A percentile compares a stretch with the other conserved stretches of the same genome.
These are phyloP conservation scores for Homalodisca vitripennis DNA, from an alignment of 1,140 invertebrate genomes.

Conservation along the genomic window DNA sequence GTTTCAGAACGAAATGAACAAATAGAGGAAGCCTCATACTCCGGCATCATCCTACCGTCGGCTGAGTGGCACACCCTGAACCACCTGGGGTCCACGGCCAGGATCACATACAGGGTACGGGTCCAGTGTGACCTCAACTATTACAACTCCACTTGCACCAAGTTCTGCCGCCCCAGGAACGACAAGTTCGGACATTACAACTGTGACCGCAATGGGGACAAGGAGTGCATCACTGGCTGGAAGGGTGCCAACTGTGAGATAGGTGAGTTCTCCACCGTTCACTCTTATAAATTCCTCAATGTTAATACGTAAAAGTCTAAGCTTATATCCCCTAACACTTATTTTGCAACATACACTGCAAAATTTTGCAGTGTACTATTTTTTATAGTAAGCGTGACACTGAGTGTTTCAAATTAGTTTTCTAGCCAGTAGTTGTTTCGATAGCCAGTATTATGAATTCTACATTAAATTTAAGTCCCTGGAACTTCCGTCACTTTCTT, in stretches of 20 bases:
- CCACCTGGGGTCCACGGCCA: constrained; percentile 70
- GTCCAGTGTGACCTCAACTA: constrained; percentile 90
- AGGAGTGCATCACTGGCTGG: constrained; percentile 91
- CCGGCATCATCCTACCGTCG: constrained; percentile 84
- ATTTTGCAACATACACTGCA: too few relatives aligned
- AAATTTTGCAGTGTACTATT: too few relatives aligned
- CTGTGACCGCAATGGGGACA: constrained; percentile 85
- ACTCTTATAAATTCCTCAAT: too few relatives aligned
- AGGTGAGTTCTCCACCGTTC: constrained; percentile 64
- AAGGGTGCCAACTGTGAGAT: constrained; percentile 88
- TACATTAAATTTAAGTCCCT: too few relatives aligned
- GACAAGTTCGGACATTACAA: constrained; percentile 94
- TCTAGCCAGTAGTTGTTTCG: too few relatives aligned
- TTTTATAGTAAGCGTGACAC: too few relatives aligned
- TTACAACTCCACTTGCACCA: constrained; percentile 93
- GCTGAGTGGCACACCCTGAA: constrained; percentile 87
- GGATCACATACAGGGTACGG: constrained; percentile 83
- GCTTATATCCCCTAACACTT: too few relatives aligned
- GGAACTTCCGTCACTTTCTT: too few relatives aligned
- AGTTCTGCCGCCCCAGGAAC: constrained; percentile 86
- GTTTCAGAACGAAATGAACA: constrained; percentile 51
- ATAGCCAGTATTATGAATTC: too few relatives aligned
- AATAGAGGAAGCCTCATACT: constrained; percentile 87
- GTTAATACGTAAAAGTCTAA: too few relatives aligned
- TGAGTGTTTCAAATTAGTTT: too few relatives aligned